phyloP scores from a whole-genome alignment of 1,140 invertebrate genomes.

The Cylas formicarius region DNA sequence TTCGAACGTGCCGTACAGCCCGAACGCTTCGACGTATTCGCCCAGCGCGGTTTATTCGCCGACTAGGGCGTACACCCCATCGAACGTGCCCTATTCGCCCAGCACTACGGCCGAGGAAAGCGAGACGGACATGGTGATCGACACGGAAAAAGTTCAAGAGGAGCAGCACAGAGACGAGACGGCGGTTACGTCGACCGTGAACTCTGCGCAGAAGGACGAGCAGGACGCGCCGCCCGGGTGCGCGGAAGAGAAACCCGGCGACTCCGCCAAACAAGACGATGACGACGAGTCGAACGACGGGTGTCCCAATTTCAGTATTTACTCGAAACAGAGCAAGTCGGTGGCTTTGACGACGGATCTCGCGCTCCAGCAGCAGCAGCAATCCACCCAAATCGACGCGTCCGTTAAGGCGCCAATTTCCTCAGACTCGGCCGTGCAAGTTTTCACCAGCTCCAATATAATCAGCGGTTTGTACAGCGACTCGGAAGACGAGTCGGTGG shows the following conservation, averaged over 20 bases:
- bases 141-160: conserved; percentile 43
- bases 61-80: conserved; percentile 43
- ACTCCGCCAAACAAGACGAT: conserved; percentile 34
- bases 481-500: conserved; percentile 36
- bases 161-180: conserved; percentile 19
- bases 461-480: conserved; percentile 33
- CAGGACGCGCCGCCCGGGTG: conserved; percentile 13
- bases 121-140: conserved; percentile 59
- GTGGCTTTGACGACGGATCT: conserved; percentile 55
- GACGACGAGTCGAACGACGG: conserved; percentile 59
- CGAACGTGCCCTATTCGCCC: conserved; percentile 7
- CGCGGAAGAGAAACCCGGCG: conserved; percentile 12
- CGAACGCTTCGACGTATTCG: conserved; percentile 15
- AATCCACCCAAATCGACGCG: conserved; percentile 3
- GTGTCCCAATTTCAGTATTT: conserved; percentile 77
- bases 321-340: conserved; percentile 69
- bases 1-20: conserved; percentile 7
- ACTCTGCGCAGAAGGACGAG: conserved; percentile 14
- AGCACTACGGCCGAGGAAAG: conserved; percentile 37
- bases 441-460: not conserved
- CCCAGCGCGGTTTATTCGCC: conserved; percentile 23
- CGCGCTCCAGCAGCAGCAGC: no score
- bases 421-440: conserved; percentile 6
- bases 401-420: not conserved
- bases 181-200: conserved; percentile 21